These are phyloP conservation scores for Perithous albicinctus DNA, from an alignment of 2,888 invertebrate genomes.

Conservation along the genomic window DNA sequence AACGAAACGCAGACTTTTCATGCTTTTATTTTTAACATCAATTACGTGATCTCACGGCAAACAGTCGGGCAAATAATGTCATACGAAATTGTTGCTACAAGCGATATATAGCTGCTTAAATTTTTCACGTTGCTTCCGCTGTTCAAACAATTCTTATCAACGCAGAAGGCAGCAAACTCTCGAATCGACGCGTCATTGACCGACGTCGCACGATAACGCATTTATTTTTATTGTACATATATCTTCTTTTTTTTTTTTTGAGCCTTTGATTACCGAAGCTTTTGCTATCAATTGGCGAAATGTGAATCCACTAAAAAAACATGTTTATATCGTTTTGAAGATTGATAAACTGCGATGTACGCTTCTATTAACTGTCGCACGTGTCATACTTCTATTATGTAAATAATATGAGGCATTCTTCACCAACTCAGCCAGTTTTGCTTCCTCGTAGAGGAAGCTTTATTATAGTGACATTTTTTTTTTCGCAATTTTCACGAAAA, in stretches of 20 bases:
- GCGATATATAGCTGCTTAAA: background rate
- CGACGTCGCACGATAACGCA: slow-evolving; percentile 56
- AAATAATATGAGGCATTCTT: too few species aligned
- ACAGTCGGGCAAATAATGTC: background rate
- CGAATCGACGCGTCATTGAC: slow-evolving; percentile 59
- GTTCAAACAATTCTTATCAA: slow-evolving; percentile 56
- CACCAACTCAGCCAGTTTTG: too few species aligned
- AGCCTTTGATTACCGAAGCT: slow-evolving; percentile 50
- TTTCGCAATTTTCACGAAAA: too few species aligned
- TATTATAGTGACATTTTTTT: too few species aligned
- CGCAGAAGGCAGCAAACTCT: slow-evolving; percentile 35
- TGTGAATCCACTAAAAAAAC: slow-evolving; percentile 52
- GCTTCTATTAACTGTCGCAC: background rate
- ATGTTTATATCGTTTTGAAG: slow-evolving; percentile 47
- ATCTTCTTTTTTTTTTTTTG: slow-evolving; percentile 23
- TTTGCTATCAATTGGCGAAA: slow-evolving; percentile 52
- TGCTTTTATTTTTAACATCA: background rate
- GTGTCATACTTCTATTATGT: background rate
- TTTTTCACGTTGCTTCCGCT: background rate
- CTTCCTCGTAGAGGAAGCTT: background rate
- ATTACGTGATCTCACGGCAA: background rate
- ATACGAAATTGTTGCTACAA: background rate
- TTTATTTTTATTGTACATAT: slow-evolving; percentile 27
- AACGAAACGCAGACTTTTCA: background rate
- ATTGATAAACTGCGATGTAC: slow-evolving; percentile 6